Percentiles rank a stretch among this genome's conserved stretches.
Conservation (phyloP, 2,888 invertebrate genomes). For the Entomobrya multifasciata region DNA sequence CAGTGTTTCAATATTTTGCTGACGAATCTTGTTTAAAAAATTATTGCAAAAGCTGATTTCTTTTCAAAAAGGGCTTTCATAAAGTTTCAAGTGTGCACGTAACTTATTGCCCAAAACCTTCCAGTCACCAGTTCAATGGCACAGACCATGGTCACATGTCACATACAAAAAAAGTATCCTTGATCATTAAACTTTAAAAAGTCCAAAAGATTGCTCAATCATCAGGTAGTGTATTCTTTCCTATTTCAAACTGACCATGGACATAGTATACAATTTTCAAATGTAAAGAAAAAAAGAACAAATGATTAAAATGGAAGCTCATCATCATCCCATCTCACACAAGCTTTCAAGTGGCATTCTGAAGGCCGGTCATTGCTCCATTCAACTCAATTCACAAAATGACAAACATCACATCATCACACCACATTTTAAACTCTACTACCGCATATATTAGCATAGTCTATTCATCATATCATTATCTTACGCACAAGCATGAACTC, state of each 20-base stretch:
- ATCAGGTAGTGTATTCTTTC: too few species aligned
- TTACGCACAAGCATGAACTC: not conserved
- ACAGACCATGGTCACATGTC: not conserved
- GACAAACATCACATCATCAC: not conserved
- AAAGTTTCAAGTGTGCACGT: not conserved
- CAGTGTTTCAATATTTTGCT: too few species aligned
- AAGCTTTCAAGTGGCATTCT: slow-evolving; percentile 28
- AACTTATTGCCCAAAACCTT: too few species aligned
- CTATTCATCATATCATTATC: not conserved
- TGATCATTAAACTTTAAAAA: too few species aligned
- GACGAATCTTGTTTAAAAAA: too few species aligned
- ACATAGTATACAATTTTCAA: too few species aligned
- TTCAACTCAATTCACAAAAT: not conserved
- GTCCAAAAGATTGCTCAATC: too few species aligned
- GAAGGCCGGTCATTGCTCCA: slow-evolving; percentile 38
- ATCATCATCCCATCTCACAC: too few species aligned
- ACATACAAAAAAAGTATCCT: not conserved
- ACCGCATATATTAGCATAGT: not conserved
- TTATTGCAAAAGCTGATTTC: too few species aligned
- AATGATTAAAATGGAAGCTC: not conserved
- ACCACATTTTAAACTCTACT: not conserved
- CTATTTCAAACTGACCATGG: too few species aligned
- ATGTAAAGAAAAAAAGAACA: not conserved
- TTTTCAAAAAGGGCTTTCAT: too few species aligned
- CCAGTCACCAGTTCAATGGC: not conserved